These are phyloP conservation scores for Lasioglossum morio DNA, from an alignment of 2,888 invertebrate species.

Conservation along the genomic window DNA sequence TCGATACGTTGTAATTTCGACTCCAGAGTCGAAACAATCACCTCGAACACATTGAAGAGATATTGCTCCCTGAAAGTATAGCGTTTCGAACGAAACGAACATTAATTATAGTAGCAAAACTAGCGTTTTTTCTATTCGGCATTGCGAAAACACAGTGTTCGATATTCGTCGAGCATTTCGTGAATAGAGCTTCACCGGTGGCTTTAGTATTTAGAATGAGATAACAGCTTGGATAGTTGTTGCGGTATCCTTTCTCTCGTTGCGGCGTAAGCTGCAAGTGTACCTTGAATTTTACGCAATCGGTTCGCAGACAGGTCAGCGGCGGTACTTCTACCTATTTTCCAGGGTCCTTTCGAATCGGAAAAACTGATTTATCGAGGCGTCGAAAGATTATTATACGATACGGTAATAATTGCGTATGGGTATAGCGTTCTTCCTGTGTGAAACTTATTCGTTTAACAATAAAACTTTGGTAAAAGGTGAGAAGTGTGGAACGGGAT, in stretches of 20 bases:
- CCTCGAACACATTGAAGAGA: slow-evolving; percentile 95
- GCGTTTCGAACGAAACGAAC: not conserved
- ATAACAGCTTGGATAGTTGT: slow-evolving; percentile 20
- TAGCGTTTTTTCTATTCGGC: not conserved
- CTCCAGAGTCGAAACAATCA: slow-evolving; percentile 94
- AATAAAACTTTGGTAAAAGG: too few relatives aligned
- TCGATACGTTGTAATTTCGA: slow-evolving; percentile 95
- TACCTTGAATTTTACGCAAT: slow-evolving; percentile 57
- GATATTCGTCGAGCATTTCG: not conserved
- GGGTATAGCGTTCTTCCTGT: not conserved
- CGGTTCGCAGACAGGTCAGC: slow-evolving; percentile 43
- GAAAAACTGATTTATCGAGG: not conserved
- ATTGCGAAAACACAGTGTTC: not conserved
- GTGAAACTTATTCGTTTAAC: not conserved
- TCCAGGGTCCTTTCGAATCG: slow-evolving; percentile 53
- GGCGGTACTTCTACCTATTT: slow-evolving; percentile 27
- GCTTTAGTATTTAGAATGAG: not conserved
- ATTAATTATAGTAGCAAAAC: not conserved
- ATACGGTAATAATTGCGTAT: not conserved
- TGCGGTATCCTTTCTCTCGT: slow-evolving; percentile 52
- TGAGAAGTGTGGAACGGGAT: too few relatives aligned
- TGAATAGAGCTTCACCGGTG: slow-evolving; percentile 2
- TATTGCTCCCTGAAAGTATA: slow-evolving; percentile 91
- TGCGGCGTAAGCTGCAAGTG: slow-evolving; percentile 48
- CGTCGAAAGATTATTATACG: not conserved